Conservation (phyloP, 1,140 invertebrate species). For the Idris sp. region DNA sequence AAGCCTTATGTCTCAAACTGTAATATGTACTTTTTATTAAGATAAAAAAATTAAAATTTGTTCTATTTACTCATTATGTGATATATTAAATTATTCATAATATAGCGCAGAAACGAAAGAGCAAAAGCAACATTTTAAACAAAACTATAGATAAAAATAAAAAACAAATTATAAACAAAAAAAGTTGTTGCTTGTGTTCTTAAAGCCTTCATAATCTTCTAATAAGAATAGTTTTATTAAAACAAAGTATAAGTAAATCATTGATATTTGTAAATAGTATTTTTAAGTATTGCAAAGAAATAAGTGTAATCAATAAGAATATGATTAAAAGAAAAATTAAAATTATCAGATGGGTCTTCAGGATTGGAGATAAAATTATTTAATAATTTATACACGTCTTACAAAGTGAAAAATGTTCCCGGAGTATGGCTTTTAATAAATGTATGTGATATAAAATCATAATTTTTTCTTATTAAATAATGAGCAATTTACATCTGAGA, state of each 20-base stretch:
- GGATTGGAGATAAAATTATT: slow-evolving; percentile 28
- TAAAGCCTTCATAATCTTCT: slow-evolving; percentile 21
- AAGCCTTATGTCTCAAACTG: slow-evolving; percentile 8
- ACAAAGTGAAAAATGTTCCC: slow-evolving; percentile 1
- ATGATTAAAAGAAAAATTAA: slow-evolving; percentile 3
- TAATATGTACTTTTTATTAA: slow-evolving; percentile 24
- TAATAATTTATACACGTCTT: slow-evolving; percentile 33
- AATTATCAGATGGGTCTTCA: slow-evolving; percentile 20
- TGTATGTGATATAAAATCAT: slow-evolving; percentile 10
- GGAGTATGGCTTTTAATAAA: slow-evolving; percentile 24
- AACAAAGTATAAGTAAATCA: slow-evolving; percentile 20
- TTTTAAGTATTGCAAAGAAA: slow-evolving; percentile 42
- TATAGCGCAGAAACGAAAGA: slow-evolving; percentile 21
- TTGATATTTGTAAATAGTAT: slow-evolving; percentile 47
- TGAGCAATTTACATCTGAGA: too few relatives aligned
- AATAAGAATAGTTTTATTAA: slow-evolving; percentile 25
- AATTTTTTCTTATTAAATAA: not conserved
- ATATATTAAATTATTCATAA: slow-evolving; percentile 58
- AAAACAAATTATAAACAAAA: slow-evolving; percentile 38
- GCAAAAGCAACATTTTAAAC: too few relatives aligned
- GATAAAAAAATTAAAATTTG: slow-evolving; percentile 31
- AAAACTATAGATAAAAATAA: slow-evolving; percentile 30
- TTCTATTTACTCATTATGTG: slow-evolving; percentile 52
- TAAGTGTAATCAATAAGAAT: slow-evolving; percentile 26
- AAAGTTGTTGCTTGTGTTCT: slow-evolving; percentile 22